Base-by-base conservation (phyloP, 2,888 invertebrate species). In the Platycheirus albimanus region DNA sequence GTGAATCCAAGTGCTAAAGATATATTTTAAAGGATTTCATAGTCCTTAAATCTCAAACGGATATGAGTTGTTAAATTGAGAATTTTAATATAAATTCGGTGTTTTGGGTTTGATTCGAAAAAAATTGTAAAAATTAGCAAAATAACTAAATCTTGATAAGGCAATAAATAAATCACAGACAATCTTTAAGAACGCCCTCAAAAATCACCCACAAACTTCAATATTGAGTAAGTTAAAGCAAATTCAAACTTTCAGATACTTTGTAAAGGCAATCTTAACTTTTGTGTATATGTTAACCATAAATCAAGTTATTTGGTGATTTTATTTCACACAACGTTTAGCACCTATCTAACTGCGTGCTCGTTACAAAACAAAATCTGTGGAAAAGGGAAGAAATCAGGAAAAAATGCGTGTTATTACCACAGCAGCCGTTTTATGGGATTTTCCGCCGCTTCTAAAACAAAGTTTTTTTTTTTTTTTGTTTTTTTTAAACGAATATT, bases 261-360 rank as follows among this genome's bases (percentile, higher is more conserved):
- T 41, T 41, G 2, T 2, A n/a, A 11, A 11, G 8, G 11, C 36
- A 41, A 56, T 58, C 28, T 28, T 7, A 58, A 61, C 15, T 45
- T 33, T 58, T 58, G 33, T 38, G 24, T 28, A 41, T 38, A 3
- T 61, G 28, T 45, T 61, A 15, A 30, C 17, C n/a, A 43, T 61
- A 43, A 61, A 61, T 61, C 45, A 61, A 61, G 17, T 19, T 28
- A 45, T 61, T 61, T 61, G 24, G 28, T 61, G 45, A 61, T 61
- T 61, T 61, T 61, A 61, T 61, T 61, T 61, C 61, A 61, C 45
- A 61, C 45, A 61, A 61, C 61, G 61, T 45, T 61, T 45, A 61
- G 45, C 61, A 61, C 61, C 45, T 45, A n/a, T n/a, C 28, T 43
- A 45, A 61, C 17, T 61, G 43, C 8, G 51, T 6, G 24, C 24